Percentiles rank a stretch among this genome's conserved stretches.
Evolutionary conservation across 2,797 vertebrate genomes (phyloP).

Genomic region (Notolabrus celidotus): DNA sequence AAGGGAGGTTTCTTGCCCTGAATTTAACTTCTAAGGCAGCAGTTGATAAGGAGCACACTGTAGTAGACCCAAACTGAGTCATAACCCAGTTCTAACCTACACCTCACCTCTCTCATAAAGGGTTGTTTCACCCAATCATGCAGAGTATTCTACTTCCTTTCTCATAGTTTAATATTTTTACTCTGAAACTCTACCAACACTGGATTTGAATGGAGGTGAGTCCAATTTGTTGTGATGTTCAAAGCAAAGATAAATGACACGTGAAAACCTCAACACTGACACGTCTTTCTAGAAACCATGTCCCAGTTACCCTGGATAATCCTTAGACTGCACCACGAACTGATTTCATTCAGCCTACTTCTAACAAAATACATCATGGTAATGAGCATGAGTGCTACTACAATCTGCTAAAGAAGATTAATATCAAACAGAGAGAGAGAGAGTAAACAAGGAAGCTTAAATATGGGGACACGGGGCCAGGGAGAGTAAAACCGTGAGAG

Average conservation of each 20-base stretch:
- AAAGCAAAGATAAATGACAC: constrained; percentile 32
- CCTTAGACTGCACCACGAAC: constrained; percentile 32
- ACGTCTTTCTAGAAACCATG: constrained; percentile 16
- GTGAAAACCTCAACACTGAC: constrained; percentile 22
- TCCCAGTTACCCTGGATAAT: constrained; percentile 28
- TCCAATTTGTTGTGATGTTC: constrained; percentile 21
- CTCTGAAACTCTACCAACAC: not conserved
- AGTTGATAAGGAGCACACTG: not conserved
- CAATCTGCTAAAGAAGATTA: not conserved
- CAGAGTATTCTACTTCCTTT: too few species aligned
- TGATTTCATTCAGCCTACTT: constrained; percentile 11
- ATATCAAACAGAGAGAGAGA: not conserved
- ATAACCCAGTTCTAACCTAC: constrained; percentile 5
- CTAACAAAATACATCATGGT: constrained; percentile 15
- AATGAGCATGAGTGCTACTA: constrained; percentile 10
- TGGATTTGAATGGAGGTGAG: constrained; percentile 18
- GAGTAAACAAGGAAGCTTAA: not conserved
- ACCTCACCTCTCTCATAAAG: not conserved
- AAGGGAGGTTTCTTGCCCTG: not conserved
- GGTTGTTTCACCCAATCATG: not conserved
- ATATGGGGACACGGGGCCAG: too few species aligned
- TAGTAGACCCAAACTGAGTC: not conserved
- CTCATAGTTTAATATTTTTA: constrained; percentile 10
- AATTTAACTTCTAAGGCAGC: constrained; percentile 1
- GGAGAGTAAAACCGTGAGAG: not conserved